These are phyloP conservation scores for Urosaurus nigricauda DNA, from an alignment of 2,797 vertebrate genomes.

Conservation along the genomic window DNA sequence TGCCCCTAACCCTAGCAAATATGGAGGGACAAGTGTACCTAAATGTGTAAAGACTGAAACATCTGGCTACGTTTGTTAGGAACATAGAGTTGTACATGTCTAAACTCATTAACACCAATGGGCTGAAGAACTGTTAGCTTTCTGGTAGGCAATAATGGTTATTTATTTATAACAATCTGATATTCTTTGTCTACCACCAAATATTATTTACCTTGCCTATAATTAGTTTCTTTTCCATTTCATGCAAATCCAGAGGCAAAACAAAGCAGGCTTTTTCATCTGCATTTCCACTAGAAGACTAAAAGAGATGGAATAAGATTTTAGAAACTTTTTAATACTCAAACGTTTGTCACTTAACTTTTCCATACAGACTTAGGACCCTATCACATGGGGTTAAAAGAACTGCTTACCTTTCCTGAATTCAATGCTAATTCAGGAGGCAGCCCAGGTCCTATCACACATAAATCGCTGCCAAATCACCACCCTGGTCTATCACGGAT, in stretches of 20 bases:
- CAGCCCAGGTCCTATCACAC: no score
- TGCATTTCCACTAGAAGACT: constrained; percentile 50
- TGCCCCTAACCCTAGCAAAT: no score
- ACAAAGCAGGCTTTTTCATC: constrained; percentile 40
- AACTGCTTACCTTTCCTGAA: no score
- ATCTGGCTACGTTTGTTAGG: not conserved
- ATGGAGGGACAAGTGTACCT: no score
- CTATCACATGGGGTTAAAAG: no score
- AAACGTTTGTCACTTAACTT: not conserved
- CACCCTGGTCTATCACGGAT: no score
- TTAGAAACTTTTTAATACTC: constrained; percentile 31
- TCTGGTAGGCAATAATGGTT: not conserved
- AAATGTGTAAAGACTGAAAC: not conserved
- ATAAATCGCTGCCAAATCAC: no score
- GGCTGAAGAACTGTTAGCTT: not conserved
- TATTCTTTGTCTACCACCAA: not conserved
- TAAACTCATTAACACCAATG: not conserved
- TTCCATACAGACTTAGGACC: not conserved
- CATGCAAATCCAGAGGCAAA: constrained; percentile 72
- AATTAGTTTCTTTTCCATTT: constrained; percentile 65
- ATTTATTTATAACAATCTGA: not conserved
- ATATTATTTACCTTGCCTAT: constrained; percentile 67
- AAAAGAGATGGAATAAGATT: constrained; percentile 53
- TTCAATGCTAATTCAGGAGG: no score
- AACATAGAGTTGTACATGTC: not conserved